Percentiles rank a stretch among this genome's conserved stretches.
These are phyloP conservation scores for Pogonomyrmex californicus DNA, from an alignment of 1,140 invertebrate genomes.

Conservation along the genomic window DNA sequence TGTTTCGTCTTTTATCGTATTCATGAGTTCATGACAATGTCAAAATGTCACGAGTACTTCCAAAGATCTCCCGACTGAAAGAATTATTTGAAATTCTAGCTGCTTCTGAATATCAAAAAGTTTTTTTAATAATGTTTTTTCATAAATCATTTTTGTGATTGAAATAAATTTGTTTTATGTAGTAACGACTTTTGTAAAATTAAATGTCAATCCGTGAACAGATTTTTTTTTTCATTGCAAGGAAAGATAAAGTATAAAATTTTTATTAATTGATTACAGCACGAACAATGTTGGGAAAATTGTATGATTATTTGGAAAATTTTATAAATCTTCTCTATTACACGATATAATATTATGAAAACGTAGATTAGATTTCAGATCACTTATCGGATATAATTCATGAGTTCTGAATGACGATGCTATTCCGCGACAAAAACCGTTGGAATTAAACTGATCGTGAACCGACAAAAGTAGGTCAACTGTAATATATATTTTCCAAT, in stretches of 20 bases:
- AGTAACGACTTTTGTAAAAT: not conserved
- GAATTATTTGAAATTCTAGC: not conserved
- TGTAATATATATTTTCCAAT: slow-evolving; percentile 6
- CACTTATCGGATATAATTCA: slow-evolving; percentile 1
- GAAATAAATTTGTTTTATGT: not conserved
- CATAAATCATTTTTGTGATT: not conserved
- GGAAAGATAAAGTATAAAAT: not conserved
- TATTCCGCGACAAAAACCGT: slow-evolving; percentile 9
- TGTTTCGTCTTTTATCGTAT: not conserved
- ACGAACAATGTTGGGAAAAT: not conserved
- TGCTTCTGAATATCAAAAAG: not conserved
- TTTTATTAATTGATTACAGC: not conserved
- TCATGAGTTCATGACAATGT: not conserved
- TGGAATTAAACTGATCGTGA: slow-evolving; percentile 4
- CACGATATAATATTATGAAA: not conserved
- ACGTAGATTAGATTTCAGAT: slow-evolving; percentile 29
- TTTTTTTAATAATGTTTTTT: not conserved
- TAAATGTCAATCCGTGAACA: not conserved
- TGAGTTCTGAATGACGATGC: slow-evolving; percentile 7
- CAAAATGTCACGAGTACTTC: not conserved
- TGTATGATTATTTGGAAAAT: not conserved
- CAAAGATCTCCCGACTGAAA: not conserved
- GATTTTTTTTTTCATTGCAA: not conserved
- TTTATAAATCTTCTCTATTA: not conserved
- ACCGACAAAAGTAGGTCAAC: slow-evolving; percentile 32